Base-by-base conservation (phyloP, 2,888 invertebrate species). In the Latrodectus elegans region DNA sequence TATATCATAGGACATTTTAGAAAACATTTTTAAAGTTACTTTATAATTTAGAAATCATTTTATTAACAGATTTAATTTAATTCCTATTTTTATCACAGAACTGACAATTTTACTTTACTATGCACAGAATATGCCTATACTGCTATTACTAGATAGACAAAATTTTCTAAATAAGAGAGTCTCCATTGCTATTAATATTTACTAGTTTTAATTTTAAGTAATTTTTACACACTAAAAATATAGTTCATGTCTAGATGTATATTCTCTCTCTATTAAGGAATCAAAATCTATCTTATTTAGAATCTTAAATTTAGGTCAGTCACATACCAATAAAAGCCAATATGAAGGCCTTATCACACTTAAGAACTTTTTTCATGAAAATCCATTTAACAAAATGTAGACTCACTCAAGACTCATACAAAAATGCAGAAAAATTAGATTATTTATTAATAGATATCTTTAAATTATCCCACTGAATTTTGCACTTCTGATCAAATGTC, bases 71-170 rank as follows among this genome's bases (percentile, higher is more conserved):
- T 60, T 60, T 60, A 60, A 77, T 51, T 51, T 9, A 52, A 52
- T 77, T 53, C 4, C 22, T 38, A 53, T 72, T 49, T 80, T 82
- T 83, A 83, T 83, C 83, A 83, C 83, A 83, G 83, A 83, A 83
- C 70, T 76, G 51, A 68, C 71, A 83, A 74, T 71, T 83, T 80
- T 52, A 72, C 49, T 83, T 67, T 60, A 71, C 60, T 38, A 38
- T 60, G 52, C 68, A 64, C 22, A 70, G 67, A 81, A 55, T 17
- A 49, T 76, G 52, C 51, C 83, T 83, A 83, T 15, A 55, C 10
- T 70, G 38, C 76, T 76, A 83, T 17, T 15, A 60, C 83, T 83
- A 76, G 71, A 71, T 52, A 26, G 51, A 82, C 22, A 64, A 53
- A 52, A 17, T 55, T 52, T 82, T 82, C 67, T 49, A 60, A 75